phyloP scores from a whole-genome alignment of 2,113 vertebrate species.

The Corapipo altera region DNA sequence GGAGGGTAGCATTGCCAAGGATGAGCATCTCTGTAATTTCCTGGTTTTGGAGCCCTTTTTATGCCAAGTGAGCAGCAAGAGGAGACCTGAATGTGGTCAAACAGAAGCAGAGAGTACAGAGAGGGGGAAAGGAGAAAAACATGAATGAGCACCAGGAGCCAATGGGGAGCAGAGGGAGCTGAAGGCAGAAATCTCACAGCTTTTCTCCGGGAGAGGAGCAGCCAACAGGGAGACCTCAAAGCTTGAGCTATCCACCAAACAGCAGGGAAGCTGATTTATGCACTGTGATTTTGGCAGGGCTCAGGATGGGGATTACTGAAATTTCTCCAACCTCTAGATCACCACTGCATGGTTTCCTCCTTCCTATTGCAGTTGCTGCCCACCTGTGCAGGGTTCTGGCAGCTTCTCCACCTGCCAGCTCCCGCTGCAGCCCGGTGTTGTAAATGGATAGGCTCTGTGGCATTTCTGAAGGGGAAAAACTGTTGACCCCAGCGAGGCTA shows the following conservation, averaged over 20 bases:
- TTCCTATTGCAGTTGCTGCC: background rate
- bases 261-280: background rate
- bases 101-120: background rate
- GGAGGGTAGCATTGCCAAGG: background rate
- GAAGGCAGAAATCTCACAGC: background rate
- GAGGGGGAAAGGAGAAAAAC: background rate
- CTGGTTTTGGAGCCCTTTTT: background rate
- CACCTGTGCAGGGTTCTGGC: background rate
- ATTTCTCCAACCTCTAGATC: background rate
- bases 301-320: background rate
- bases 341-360: background rate
- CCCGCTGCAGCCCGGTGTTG: accelerated
- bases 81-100: background rate
- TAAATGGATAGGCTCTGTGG: slow-evolving; percentile 11
- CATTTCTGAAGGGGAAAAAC: background rate
- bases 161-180: accelerated
- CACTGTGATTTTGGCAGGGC: background rate
- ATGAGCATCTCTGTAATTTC: background rate
- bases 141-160: background rate
- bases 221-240: background rate
- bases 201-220: background rate
- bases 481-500: background rate
- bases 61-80: background rate
- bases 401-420: background rate
- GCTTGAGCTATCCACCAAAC: background rate